Percentiles rank a stretch among this genome's conserved stretches.
These are phyloP conservation scores for Hofmannophila pseudospretella DNA, from an alignment of 2,888 invertebrate species.

Conservation along the genomic window DNA sequence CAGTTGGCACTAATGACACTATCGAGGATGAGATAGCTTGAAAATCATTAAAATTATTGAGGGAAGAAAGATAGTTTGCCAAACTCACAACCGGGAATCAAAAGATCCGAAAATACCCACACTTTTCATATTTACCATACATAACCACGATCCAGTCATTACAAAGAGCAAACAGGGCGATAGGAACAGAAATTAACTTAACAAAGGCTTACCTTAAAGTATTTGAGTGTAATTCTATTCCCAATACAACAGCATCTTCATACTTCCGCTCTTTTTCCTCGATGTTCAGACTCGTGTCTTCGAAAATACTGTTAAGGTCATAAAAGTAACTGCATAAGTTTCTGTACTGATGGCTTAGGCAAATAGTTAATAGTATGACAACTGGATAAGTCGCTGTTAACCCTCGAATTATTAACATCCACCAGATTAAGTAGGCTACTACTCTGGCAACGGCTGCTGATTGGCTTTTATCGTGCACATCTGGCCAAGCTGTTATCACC, in stretches of 20 bases:
- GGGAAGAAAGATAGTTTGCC: too few relatives aligned
- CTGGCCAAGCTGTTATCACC: constrained; percentile 35
- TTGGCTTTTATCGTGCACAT: constrained; percentile 24
- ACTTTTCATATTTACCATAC: too few relatives aligned
- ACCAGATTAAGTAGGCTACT: constrained; percentile 26
- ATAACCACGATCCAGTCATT: too few relatives aligned
- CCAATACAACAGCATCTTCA: constrained; percentile 35
- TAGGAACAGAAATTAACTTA: too few relatives aligned
- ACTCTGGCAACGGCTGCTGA: constrained; percentile 22
- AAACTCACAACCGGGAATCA: too few relatives aligned
- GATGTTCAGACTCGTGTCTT: constrained; percentile 22
- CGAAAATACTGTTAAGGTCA: constrained; percentile 33
- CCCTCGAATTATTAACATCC: constrained; percentile 25
- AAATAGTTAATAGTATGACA: constrained; percentile 24
- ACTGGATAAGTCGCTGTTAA: constrained; percentile 18
- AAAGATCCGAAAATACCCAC: too few relatives aligned
- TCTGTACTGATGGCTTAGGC: constrained; percentile 37
- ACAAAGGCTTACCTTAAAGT: constrained; percentile 41
- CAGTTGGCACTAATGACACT: too few relatives aligned
- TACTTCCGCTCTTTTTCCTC: constrained; percentile 34
- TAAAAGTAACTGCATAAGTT: constrained; percentile 44
- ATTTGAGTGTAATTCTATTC: constrained; percentile 40
- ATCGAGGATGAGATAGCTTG: too few relatives aligned
- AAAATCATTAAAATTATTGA: too few relatives aligned
- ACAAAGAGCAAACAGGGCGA: too few relatives aligned